Base-by-base conservation (phyloP, 1,140 invertebrate genomes). In the Macrostomum lignano region DNA sequence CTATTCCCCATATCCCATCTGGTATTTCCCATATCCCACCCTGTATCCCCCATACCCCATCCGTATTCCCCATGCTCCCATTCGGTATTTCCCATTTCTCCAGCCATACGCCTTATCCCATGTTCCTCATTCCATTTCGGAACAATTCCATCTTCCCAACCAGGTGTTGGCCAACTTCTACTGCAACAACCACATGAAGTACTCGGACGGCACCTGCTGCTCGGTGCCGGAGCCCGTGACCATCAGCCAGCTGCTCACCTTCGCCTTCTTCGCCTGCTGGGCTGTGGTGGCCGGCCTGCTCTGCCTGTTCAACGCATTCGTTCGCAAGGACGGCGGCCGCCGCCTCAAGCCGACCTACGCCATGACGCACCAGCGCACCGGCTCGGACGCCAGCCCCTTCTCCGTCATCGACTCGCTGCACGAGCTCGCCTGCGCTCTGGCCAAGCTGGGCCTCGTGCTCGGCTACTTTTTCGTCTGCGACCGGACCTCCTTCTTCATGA, bases 181-280 rank as follows among this genome's bases (percentile, higher is more conserved):
- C 58, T 94, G 84, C 52, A 93, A 94, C 52, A 76, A 88, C 55
- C 73, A 86, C 43, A 86, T 94, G 79, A 84, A 86, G 60, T 86
- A 81, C 51, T 74, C 84, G 47, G 84, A 94, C 58, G 82, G 79
- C 5, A 81, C 75, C 1, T 93, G 82, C 49, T 93, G 84, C 49
- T 75, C 74, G 43, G 74, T 70, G 42, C 69, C 77, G 0, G 82
- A 93, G 55, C 60, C 67, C 3, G 67, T 74, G 33, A 84, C 79
- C 1, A 71, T 66, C n/a, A 51, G 86, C 11, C 82, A 91, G 53
- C 61, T 82, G 31, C 64, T 84, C 25, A 74, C 73, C 0, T 73
- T 79, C 44, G 67, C 68, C 1, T 55, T 71, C 22, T 71, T 86
- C 33, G 64, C 68, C 23, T 60, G 78, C 3, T 79, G 74, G 73